Evolutionary conservation across 2,113 vertebrate genomes (phyloP), one percentile per base, ranked within the genome.

Genomic region (Microcebus murinus): DNA sequence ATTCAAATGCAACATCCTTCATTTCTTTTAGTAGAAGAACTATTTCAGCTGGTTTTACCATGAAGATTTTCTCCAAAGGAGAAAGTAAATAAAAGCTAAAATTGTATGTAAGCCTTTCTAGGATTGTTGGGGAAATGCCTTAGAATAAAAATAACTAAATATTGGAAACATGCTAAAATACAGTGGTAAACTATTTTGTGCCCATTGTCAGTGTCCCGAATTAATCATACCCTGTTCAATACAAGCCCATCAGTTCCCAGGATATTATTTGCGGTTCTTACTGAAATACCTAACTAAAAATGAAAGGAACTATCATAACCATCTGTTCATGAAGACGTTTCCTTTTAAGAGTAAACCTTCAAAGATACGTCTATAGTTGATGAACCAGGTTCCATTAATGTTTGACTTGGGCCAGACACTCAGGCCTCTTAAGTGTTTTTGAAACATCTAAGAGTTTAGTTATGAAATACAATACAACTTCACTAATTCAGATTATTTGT

Each of bases 51-150:
- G 70, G 3, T 79, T 95, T 90, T 76, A 81, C 80, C 59, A 65
- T 68, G 61, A 84, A 81, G 25, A 4, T 93, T 94, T 95, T 9
- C 31, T 52, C 68, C 80, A 87, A 76, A 80, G 20, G 18, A 86
- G 13, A 34, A 86, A 90, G 87, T 52, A 71, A 86, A 29, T 31
- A 90, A 76, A 55, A 88, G 39, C 13, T 83, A 90, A 94, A 90
- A 81, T 8, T 61, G 91, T 45, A 48, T 11, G 20, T 80, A 84
- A 70, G 70, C 4, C 77, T 90, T 77, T 80, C 14, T 84, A 42
- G 29, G 2, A 42, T 88, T 83, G 14, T 74, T 70, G 31, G 52
- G 34, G 92, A 96, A 93, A 81, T 77, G 18, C 2, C 57, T 94
- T 68, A 52, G 13, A 23, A 73, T 81, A 50, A 83, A 90, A 57